A percentile compares a stretch with the other conserved stretches of the same genome.
These are phyloP conservation scores for Neopelma chrysocephalum DNA, from an alignment of 2,797 vertebrate species.

Conservation along the genomic window DNA sequence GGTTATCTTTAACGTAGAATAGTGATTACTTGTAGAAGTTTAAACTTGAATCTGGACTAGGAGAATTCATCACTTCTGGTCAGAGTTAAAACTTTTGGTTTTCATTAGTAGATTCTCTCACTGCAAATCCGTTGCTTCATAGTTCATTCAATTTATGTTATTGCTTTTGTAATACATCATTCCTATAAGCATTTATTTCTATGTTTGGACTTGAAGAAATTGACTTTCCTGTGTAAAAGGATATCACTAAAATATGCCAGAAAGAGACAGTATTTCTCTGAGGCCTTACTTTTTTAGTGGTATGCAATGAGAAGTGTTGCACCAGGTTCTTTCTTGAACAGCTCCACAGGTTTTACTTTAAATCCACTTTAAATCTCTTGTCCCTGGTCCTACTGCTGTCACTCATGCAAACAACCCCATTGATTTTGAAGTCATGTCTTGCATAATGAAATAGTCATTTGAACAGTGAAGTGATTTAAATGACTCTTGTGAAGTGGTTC, in stretches of 20 bases:
- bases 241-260: not conserved
- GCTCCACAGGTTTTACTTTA: not conserved
- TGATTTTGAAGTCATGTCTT: not conserved
- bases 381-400: not conserved
- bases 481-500: not conserved
- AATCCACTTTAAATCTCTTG: not conserved
- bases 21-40: not conserved
- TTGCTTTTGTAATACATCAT: not conserved
- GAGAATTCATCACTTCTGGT: not conserved
- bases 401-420: not conserved
- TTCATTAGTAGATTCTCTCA: not conserved
- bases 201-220: not conserved
- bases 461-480: not conserved
- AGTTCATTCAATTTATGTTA: not conserved
- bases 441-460: not conserved
- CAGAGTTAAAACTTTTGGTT: not conserved
- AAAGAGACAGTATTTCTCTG: not conserved
- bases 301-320: not conserved
- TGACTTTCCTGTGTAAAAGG: not conserved
- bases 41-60: not conserved
- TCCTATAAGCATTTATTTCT: not conserved
- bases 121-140: not conserved
- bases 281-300: not conserved
- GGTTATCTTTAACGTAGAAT: not conserved
- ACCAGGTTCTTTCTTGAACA: not conserved